Conservation (phyloP, 2,888 invertebrate genomes). For the Heliconius cydno region DNA sequence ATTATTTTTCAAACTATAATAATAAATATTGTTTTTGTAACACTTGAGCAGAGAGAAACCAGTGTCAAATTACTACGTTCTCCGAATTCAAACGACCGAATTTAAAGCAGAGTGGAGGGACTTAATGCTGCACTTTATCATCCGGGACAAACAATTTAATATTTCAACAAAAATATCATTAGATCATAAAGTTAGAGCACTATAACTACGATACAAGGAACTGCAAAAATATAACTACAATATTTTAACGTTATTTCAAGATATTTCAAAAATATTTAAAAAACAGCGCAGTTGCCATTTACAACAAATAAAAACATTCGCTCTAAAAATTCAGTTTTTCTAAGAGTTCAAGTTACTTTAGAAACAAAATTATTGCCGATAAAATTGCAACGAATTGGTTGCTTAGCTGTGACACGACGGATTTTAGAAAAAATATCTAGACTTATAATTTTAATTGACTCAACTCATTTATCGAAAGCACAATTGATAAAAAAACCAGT, state of each 20-base stretch:
- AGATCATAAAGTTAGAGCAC: neutral
- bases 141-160: neutral
- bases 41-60: too few relatives aligned
- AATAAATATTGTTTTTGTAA: too few relatives aligned
- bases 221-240: neutral
- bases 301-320: neutral
- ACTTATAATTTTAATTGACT: neutral
- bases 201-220: neutral
- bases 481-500: neutral
- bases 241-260: neutral
- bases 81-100: neutral
- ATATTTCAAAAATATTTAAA: neutral
- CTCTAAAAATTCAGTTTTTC: neutral
- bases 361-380: neutral
- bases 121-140: neutral
- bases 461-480: neutral
- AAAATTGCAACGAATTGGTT: neutral
- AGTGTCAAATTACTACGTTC: too few relatives aligned
- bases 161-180: neutral
- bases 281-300: neutral
- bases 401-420: neutral
- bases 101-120: neutral
- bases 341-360: conserved; percentile 1
- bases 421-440: neutral
- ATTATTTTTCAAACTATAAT: too few relatives aligned